Conservation (phyloP, 2,113 vertebrate species). For the Chionis minor region DNA sequence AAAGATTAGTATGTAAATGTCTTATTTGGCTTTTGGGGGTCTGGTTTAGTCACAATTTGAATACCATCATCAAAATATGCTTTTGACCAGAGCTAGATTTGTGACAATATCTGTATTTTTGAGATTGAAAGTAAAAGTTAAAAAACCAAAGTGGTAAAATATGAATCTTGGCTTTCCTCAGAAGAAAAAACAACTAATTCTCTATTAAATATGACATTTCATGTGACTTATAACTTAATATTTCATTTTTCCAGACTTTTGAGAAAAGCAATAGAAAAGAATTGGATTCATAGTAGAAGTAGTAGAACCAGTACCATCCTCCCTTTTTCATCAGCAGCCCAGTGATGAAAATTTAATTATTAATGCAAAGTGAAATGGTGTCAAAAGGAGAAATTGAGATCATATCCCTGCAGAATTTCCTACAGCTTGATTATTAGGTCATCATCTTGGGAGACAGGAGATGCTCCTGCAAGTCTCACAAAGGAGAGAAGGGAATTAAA, state of each 20-base stretch:
- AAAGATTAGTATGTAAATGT: neutral
- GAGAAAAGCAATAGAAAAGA: neutral
- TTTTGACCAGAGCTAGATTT: neutral
- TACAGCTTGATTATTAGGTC: slow-evolving; percentile 32
- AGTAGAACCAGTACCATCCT: neutral
- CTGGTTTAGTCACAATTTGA: neutral
- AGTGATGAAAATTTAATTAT: slow-evolving; percentile 56
- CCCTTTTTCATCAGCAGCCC: neutral
- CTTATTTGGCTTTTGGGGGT: neutral
- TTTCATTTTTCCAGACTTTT: neutral
- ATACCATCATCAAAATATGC: neutral
- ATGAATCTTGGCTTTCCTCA: neutral
- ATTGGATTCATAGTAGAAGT: neutral
- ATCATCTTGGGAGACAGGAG: neutral
- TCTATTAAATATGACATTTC: neutral
- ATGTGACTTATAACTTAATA: neutral
- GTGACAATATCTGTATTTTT: neutral
- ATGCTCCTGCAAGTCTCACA: neutral
- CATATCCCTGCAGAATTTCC: slow-evolving; percentile 7
- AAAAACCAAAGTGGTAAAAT: neutral
- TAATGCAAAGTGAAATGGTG: slow-evolving; percentile 38
- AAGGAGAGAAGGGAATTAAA: neutral
- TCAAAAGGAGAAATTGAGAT: slow-evolving; percentile 18
- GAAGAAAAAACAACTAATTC: neutral
- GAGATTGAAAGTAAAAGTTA: neutral